Base-by-base conservation (phyloP, 2,888 invertebrate genomes). In the Eupeodes luniger region DNA sequence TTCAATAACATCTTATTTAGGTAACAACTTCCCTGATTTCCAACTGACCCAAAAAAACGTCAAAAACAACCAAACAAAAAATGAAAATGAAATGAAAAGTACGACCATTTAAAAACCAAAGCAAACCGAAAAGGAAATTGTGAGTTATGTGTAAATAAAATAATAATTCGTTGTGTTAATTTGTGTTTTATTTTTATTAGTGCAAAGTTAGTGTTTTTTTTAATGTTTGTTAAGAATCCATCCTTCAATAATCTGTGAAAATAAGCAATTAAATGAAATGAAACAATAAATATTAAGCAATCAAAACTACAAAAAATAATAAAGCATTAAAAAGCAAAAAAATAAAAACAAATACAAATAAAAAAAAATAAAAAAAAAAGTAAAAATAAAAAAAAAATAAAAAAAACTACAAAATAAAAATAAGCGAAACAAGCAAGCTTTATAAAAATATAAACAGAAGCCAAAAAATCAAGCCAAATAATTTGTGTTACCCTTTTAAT, bases 161-260 rank as follows among this genome's bases (percentile, higher is more conserved):
- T 49, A 10, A 1, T 14, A 9, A 27, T 27, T 19, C 27, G 27
- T 27, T 27, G 27, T 27, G 27, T 27, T 4, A 5, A 3, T 51
- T 67, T 49, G n/a, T 59, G 51, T n/a, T 76, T 9, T 34, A 16
- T 47, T 53, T 70, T 64, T 27, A 27, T 27, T 27, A 27, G 27
- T 27, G 27, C 27, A 27, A 27, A 27, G 64, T 19, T 64, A 66
- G 47, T 62, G 72, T 59, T 44, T 57, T 27, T 80, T 55, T 64
- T 27, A 27, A 27, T 27, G 27, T 27, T 27, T 78, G 66, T 79
- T 69, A 64, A 69, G 80, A 76, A 40, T 44, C 70, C 80, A 81
- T 57, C 51, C 70, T 59, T 80, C 75, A 83, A 70, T 19, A 44
- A 79, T 81, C 87, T 84, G 83, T 79, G 77, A 87, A 84, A 67